Evolutionary conservation across 2,888 invertebrate genomes (phyloP), one percentile per base, ranked within the genome.

Genomic region (Cephus sareptanus): DNA sequence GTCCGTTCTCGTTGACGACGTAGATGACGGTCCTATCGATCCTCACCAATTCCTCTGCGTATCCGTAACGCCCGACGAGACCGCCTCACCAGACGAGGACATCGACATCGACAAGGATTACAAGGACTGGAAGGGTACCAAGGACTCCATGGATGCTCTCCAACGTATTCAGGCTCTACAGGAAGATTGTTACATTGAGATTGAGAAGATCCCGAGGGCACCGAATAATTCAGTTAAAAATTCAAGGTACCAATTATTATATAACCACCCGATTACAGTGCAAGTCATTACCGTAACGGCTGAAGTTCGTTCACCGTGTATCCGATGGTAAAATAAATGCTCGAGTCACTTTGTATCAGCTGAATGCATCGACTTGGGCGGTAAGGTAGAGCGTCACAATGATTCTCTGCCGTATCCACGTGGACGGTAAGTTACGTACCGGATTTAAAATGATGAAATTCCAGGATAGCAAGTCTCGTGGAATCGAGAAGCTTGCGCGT

Each of bases 41-140:
- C 88, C 89, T 4, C 86, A 87, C 79, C 86, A 88, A 82, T 90
- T 89, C 81, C 85, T 89, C 6, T 86, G 85, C 82, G 87, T 89
- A 34, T 89, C 88, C 13, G 87, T 88, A 33, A 86, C 80, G 71
- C 83, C 83, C n/a, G 84, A 84, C 31, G 83, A 84, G 34, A 81
- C 81, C 12, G 79, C 79, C 9, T 82, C 83, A 34, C 82, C 84
- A 9, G 81, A 81, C 74, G 74, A 79, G 73, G 82, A 82, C 34
- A 78, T 81, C 74, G 82, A 82, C 71, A 75, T 74, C 33, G 79
- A 81, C 75, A 79, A 82, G 77, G 76, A 81, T 79, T 31, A 71
- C 71, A 34, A 34, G 15, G 71, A 71, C 34, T 71, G 31, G 34
- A 71, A 30, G 71, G 11, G 11, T 71, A 23, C 71, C 56, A 56